A percentile compares a stretch with the other conserved stretches of the same genome.
Conservation (phyloP, 2,113 vertebrate genomes). For the Campylomormyrus tamandua region DNA sequence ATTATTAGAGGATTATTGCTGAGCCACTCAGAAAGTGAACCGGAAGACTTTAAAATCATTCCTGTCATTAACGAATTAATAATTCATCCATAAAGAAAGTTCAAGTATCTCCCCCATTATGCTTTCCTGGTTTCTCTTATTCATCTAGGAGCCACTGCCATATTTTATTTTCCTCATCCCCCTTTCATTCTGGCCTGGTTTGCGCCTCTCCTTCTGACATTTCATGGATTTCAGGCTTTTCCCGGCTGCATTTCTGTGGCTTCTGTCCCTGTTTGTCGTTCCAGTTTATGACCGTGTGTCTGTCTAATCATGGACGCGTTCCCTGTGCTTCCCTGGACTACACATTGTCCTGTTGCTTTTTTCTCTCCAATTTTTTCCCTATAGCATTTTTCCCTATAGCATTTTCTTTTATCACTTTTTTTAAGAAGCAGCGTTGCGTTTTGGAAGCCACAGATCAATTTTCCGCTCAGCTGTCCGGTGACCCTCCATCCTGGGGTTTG, state of each 20-base stretch:
- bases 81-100: not conserved
- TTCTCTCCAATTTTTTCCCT: not conserved
- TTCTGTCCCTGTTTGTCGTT: not conserved
- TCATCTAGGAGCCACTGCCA: not conserved
- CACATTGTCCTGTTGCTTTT: not conserved
- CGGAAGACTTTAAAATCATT: not conserved
- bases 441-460: not conserved
- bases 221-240: not conserved
- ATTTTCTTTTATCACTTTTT: not conserved
- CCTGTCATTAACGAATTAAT: not conserved
- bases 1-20: not conserved
- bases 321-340: not conserved
- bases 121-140: not conserved
- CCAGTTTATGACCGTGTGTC: not conserved
- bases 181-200: not conserved
- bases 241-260: not conserved
- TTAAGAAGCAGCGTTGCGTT: not conserved
- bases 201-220: not conserved
- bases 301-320: not conserved
- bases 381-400: not conserved
- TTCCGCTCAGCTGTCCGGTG: conserved; percentile 3
- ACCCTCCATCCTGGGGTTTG: not conserved
- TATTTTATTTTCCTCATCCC: not conserved
- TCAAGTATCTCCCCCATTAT: not conserved
- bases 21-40: not conserved